Evolutionary conservation across 2,888 invertebrate genomes (phyloP).

Genomic region (Synergus japonicus): DNA sequence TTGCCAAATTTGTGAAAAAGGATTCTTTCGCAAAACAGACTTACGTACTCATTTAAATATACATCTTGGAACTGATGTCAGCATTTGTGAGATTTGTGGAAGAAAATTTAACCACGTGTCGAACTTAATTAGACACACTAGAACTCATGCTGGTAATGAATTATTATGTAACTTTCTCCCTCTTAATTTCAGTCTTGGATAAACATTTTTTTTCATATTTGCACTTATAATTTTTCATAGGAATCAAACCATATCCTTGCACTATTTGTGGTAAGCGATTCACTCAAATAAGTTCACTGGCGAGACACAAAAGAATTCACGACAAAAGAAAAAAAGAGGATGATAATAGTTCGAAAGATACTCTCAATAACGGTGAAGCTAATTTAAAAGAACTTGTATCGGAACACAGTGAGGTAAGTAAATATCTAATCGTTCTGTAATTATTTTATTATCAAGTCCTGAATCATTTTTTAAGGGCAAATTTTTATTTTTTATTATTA

Average conservation of each 20-base stretch:
- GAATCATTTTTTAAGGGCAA: neutral
- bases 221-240: constrained; percentile 52
- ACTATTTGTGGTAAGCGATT: constrained; percentile 71
- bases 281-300: constrained; percentile 70
- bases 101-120: constrained; percentile 76
- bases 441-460: neutral
- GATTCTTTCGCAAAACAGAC: constrained; percentile 73
- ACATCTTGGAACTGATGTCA: constrained; percentile 74
- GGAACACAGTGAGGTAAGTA: constrained; percentile 55
- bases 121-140: constrained; percentile 73
- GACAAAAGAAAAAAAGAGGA: constrained; percentile 53
- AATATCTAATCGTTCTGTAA: neutral
- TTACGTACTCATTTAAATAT: constrained; percentile 75
- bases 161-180: neutral
- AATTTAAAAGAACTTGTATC: constrained; percentile 43
- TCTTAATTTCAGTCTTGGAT: neutral
- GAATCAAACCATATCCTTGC: constrained; percentile 74
- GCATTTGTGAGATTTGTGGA: constrained; percentile 75
- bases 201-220: neutral
- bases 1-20: constrained; percentile 72
- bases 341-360: constrained; percentile 30
- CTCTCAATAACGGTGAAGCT: constrained; percentile 24
- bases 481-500: too few species aligned
- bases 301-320: constrained; percentile 69
- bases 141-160: constrained; percentile 75